phyloP scores from a whole-genome alignment of 2,797 vertebrate species.

The Ptychadena robeensis region DNA sequence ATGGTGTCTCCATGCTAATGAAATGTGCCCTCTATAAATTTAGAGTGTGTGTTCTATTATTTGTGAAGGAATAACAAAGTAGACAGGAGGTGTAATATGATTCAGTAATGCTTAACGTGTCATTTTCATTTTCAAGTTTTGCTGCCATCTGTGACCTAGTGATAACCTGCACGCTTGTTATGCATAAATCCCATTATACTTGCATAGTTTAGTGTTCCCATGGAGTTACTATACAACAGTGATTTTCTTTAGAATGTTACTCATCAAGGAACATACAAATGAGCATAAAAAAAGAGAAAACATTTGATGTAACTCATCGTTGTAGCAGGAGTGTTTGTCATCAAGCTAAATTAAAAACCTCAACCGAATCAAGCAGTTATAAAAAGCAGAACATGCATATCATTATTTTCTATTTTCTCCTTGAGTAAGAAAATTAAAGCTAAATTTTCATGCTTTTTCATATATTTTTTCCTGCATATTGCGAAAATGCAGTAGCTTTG shows the following conservation, averaged over 20 bases:
- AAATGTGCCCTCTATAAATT: slow-evolving; percentile 60
- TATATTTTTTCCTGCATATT: neutral
- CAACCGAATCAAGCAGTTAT: neutral
- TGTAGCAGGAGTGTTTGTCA: neutral
- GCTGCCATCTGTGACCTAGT: slow-evolving; percentile 60
- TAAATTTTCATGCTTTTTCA: neutral
- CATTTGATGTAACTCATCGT: slow-evolving; percentile 25
- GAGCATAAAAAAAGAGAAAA: slow-evolving; percentile 46
- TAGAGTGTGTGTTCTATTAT: slow-evolving; percentile 58
- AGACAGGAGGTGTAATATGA: slow-evolving; percentile 52
- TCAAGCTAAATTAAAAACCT: slow-evolving; percentile 51
- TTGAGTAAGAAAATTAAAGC: neutral
- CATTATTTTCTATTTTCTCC: neutral
- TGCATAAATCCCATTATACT: slow-evolving; percentile 55
- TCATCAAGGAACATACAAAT: slow-evolving; percentile 52
- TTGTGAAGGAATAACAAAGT: slow-evolving; percentile 59
- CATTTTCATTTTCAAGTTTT: slow-evolving; percentile 61
- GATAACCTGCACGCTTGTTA: slow-evolving; percentile 56
- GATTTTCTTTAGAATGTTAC: slow-evolving; percentile 46
- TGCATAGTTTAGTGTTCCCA: slow-evolving; percentile 54
- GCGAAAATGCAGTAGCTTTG: too few relatives aligned
- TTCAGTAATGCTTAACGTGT: slow-evolving; percentile 61
- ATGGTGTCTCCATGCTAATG: slow-evolving; percentile 47
- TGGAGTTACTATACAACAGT: slow-evolving; percentile 52
- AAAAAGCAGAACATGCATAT: neutral